Base-by-base conservation (phyloP, 2,113 vertebrate species). In the Cyphomyrus discorhynchus region DNA sequence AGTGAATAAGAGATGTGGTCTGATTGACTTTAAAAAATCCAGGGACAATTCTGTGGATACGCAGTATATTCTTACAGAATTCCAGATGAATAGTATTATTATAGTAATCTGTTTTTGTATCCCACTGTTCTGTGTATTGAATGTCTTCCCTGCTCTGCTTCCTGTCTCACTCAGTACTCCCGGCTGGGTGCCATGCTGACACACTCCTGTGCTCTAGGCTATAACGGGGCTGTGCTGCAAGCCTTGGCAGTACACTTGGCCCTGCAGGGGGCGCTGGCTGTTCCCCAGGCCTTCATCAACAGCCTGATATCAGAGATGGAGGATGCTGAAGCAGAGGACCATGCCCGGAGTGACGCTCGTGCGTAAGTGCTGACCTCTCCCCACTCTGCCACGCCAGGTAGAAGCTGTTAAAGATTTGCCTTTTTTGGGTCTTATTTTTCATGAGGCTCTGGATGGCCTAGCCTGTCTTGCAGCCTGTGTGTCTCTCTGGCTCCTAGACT, bases 211-310 rank as follows among this genome's bases (percentile, higher is more conserved):
- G 98, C 98, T 87, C 93, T 99, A 94, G 98, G 98, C 62, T 99
- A 99, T 91, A 99, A 99, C 0, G 98, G 98, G 0, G 98, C 98
- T 45, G 94, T 98, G 88, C 95, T 99, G 91, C 98, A 99, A 94
- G 98, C 98, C 0, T 92, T 99, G 91, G 98, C 98, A 0, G 98
- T 99, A 92, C 97, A 99, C 91, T 95, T 97, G 3, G 97, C 98
- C 0, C 94, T 99, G 90, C 97, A 97, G 92, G 98, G 97, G 4
- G 96, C 96, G 0, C 93, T 97, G 17, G 92, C 93, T 9, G 49
- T 92, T 31, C 97, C 96, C 66, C 96, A 95, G 77, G 95, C 97
- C 89, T 99, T 98, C 93, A 96, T 99, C 46, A 94, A 96, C 93
- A 96, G 94, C 90, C 97, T 99, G 45, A 97, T 99, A 39, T 92